Conservation (phyloP, 2,113 vertebrate genomes). For the Ginglymostoma cirratum region DNA sequence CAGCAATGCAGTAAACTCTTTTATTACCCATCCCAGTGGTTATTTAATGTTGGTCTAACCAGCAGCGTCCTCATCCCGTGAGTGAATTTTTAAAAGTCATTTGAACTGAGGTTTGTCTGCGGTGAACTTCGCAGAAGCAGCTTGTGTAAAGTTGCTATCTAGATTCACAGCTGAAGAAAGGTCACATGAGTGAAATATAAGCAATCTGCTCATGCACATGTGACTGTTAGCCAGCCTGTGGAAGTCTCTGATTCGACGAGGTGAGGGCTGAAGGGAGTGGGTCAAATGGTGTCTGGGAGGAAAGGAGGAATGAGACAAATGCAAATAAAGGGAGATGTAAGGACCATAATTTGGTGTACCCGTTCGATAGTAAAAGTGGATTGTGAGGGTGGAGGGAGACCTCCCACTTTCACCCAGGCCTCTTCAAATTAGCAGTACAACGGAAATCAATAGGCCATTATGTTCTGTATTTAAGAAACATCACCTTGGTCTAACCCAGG, state of each 20-base stretch:
- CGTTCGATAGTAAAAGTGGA: not conserved
- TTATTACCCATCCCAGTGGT: no score
- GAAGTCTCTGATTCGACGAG: not conserved
- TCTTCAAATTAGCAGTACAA: not conserved
- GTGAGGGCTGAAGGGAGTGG: not conserved
- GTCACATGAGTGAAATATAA: not conserved
- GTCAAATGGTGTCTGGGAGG: not conserved
- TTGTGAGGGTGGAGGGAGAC: not conserved
- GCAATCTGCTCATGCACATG: not conserved
- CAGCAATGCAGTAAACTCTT: no score
- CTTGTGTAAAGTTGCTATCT: not conserved
- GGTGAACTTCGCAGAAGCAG: not conserved
- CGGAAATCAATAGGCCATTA: not conserved
- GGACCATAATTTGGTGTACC: not conserved
- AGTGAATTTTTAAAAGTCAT: no score
- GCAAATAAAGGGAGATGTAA: not conserved
- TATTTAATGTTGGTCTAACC: no score
- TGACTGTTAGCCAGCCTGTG: not conserved
- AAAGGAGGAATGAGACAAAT: not conserved
- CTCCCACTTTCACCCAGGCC: constrained; percentile 8
- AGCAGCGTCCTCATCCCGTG: no score
- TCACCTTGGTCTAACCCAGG: constrained; percentile 17
- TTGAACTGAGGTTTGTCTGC: not conserved
- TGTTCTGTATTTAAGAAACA: constrained; percentile 19
- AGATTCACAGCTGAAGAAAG: not conserved